Base-by-base conservation (phyloP, 2,888 invertebrate genomes). In the Heliconius charithonia region DNA sequence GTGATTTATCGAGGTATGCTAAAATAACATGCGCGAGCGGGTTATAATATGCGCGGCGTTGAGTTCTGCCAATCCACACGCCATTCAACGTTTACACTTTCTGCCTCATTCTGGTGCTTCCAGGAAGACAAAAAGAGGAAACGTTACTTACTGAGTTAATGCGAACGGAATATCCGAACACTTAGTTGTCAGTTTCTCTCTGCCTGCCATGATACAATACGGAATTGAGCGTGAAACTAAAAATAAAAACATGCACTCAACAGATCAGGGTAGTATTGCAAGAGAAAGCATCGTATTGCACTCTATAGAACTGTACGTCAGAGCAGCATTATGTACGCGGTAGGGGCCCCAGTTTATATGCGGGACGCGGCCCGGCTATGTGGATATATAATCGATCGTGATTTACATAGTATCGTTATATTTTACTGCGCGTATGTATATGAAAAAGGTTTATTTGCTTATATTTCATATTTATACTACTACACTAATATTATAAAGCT, bases 361-460 rank as follows among this genome's bases (percentile, higher is more conserved):
- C 77, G 74, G 62, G 76, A 70, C 75, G 77, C 56, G 78, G 19
- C 59, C 22, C 62, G 25, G 66, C 67, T 66, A 74, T 79, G 59
- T 78, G 76, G 73, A 59, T 73, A 41, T 73, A 76, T 78, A 76
- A 74, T 76, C 76, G 72, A 75, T 65, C 65, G 45, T 51, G 67
- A 73, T 81, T 78, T 59, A 72, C 72, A 72, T 79, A 75, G 70
- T 72, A 75, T 79, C 29, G 51, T 75, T 59, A 69, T 62, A 16
- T 67, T 75, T 70, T 25, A 51, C 29, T 74, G 27, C 29, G 45
- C 6, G 19, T 41, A 62, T 45, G 16, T 45, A 16, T 45, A 16
- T 45, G 16, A 45, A 45, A 16, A 45, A 4, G 13, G 16, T 45
- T 16, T 45, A n/a, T n/a, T 56, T 56, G 22, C 22, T 22, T 56